These are phyloP conservation scores for Gastrophysa polygoni DNA, from an alignment of 2,888 invertebrate genomes.

Conservation along the genomic window DNA sequence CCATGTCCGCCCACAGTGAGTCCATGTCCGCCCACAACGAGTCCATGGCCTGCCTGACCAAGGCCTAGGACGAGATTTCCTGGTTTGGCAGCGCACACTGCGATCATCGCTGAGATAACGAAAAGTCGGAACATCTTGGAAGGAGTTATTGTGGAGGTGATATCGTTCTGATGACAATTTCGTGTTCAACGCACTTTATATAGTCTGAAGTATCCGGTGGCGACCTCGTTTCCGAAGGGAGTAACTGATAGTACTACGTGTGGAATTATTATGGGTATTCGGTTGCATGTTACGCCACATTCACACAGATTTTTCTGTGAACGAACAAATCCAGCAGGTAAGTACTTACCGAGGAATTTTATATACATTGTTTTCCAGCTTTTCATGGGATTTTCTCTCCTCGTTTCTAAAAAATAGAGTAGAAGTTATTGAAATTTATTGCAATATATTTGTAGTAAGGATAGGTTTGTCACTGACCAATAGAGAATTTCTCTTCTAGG, in stretches of 20 bases:
- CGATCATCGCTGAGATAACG: conserved; percentile 58
- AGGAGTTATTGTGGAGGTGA: neutral
- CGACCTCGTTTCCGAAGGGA: neutral
- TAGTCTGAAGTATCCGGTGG: neutral
- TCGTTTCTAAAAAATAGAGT: too few relatives aligned
- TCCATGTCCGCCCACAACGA: conserved; percentile 12
- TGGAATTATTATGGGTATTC: neutral
- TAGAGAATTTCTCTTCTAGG: too few relatives aligned
- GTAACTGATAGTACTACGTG: neutral
- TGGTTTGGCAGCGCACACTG: conserved; percentile 62
- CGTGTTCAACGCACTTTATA: neutral
- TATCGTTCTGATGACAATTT: neutral
- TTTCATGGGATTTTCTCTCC: too few relatives aligned
- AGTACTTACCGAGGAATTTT: too few relatives aligned
- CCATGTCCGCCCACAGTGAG: conserved; percentile 11
- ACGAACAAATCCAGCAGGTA: too few relatives aligned
- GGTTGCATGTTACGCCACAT: neutral
- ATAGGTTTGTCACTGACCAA: too few relatives aligned
- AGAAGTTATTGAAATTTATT: too few relatives aligned
- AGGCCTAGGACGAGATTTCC: conserved; percentile 46
- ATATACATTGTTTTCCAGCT: too few relatives aligned
- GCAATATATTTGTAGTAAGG: too few relatives aligned
- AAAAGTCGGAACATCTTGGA: conserved; percentile 24
- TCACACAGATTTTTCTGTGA: neutral
- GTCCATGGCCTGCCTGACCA: conserved; percentile 6